Evolutionary conservation across 1,140 invertebrate genomes (phyloP).

Genomic region (Lasaia peninsularis): DNA sequence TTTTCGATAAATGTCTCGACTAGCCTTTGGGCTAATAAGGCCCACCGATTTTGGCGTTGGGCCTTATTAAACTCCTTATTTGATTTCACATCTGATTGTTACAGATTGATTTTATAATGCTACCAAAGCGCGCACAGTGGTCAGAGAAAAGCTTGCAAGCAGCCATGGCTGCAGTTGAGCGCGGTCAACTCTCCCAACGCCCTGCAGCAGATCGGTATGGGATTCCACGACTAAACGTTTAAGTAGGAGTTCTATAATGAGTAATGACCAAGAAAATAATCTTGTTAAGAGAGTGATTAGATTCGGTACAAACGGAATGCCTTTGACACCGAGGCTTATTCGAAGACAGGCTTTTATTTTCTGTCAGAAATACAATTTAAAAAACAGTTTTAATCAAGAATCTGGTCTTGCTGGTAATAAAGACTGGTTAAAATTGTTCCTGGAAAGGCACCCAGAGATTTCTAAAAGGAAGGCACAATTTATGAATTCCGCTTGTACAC

Average conservation of each 20-base stretch:
- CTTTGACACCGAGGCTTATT: constrained; percentile 14
- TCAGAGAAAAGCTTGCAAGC: not conserved
- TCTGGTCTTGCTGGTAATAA: not conserved
- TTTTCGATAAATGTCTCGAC: too few species aligned
- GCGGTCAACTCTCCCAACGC: constrained; percentile 13
- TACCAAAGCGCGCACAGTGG: too few species aligned
- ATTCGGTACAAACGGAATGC: constrained; percentile 12
- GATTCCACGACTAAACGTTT: constrained; percentile 12
- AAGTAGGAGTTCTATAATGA: constrained; percentile 3
- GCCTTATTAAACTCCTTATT: too few species aligned
- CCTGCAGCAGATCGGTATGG: constrained; percentile 3
- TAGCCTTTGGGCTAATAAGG: too few species aligned
- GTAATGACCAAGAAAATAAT: constrained; percentile 21
- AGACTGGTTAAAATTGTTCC: not conserved
- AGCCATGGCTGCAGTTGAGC: constrained; percentile 7
- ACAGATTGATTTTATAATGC: too few species aligned
- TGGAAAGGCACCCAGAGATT: not conserved
- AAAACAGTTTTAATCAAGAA: too few species aligned
- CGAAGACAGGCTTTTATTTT: constrained; percentile 15
- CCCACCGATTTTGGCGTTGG: too few species aligned
- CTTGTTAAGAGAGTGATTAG: constrained; percentile 5
- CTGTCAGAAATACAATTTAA: constrained; percentile 12
- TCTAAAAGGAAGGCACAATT: not conserved
- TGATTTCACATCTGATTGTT: too few species aligned
- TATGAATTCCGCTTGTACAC: not conserved